Conservation (phyloP, 2,888 invertebrate species). For the Tethea ocularis region DNA sequence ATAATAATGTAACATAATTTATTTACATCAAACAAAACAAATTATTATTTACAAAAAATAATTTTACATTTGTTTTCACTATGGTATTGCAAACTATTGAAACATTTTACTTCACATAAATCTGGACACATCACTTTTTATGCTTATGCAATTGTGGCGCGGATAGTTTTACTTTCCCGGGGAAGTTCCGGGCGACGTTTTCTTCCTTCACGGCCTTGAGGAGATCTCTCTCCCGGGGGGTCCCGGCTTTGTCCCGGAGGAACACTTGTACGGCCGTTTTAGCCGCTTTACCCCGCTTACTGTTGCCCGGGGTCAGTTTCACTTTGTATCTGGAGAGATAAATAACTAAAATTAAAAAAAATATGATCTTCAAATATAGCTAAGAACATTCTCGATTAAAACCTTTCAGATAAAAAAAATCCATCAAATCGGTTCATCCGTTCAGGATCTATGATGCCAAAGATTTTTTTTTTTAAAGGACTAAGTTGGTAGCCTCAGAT, state of each 20-base stretch:
- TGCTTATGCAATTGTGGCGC: slow-evolving; percentile 91
- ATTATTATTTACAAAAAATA: not conserved
- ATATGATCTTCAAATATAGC: too few relatives aligned
- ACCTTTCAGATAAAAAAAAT: too few relatives aligned
- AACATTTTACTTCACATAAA: not conserved
- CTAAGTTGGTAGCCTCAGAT: too few relatives aligned
- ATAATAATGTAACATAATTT: slow-evolving; percentile 8
- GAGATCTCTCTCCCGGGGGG: slow-evolving; percentile 93
- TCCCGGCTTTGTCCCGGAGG: slow-evolving; percentile 89
- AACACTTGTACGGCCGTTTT: slow-evolving; percentile 96
- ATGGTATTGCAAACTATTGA: too few relatives aligned
- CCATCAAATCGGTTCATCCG: too few relatives aligned
- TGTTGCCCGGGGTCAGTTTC: slow-evolving; percentile 96
- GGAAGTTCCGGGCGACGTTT: slow-evolving; percentile 95
- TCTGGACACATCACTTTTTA: slow-evolving; percentile 77
- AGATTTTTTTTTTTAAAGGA: too few relatives aligned
- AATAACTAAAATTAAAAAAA: not conserved
- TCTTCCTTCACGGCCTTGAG: slow-evolving; percentile 97
- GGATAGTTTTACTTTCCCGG: slow-evolving; percentile 98
- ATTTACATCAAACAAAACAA: not conserved
- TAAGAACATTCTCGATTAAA: too few relatives aligned
- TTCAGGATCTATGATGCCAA: too few relatives aligned
- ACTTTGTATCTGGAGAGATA: slow-evolving; percentile 90
- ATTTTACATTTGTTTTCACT: not conserved
- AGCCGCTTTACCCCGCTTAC: slow-evolving; percentile 97